These are phyloP conservation scores for Riparia riparia DNA, from an alignment of 2,113 vertebrate species.

Conservation along the genomic window DNA sequence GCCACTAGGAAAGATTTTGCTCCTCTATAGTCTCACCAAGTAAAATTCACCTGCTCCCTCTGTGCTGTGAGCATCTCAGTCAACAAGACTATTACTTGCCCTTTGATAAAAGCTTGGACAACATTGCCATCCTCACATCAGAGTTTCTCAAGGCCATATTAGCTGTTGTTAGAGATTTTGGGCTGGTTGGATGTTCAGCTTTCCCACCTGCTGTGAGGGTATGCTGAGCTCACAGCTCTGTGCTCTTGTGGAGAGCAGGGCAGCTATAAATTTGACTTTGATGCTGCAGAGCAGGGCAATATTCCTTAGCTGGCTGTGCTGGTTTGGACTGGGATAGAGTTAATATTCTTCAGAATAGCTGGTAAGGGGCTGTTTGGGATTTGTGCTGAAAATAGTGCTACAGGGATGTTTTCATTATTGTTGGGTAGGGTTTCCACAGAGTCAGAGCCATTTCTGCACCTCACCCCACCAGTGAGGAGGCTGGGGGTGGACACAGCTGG, in stretches of 20 bases:
- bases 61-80: rapidly evolving
- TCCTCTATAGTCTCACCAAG: not conserved
- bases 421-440: not conserved
- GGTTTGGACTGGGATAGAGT: not conserved
- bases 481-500: not conserved
- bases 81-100: not conserved
- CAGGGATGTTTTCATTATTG: not conserved
- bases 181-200: not conserved
- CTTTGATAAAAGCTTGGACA: not conserved
- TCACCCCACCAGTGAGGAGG: not conserved
- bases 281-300: not conserved
- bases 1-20: not conserved
- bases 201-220: not conserved
- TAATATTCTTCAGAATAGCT: not conserved
- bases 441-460: not conserved
- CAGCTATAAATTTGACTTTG: not conserved
- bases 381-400: not conserved
- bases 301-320: not conserved
- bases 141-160: not conserved
- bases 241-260: not conserved
- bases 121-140: not conserved
- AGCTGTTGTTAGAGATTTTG: not conserved
- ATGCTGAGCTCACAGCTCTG: not conserved
- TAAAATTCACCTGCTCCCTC: not conserved
- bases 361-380: not conserved